Conservation (phyloP, 2,888 invertebrate genomes). For the Metopia argyrocephala region DNA sequence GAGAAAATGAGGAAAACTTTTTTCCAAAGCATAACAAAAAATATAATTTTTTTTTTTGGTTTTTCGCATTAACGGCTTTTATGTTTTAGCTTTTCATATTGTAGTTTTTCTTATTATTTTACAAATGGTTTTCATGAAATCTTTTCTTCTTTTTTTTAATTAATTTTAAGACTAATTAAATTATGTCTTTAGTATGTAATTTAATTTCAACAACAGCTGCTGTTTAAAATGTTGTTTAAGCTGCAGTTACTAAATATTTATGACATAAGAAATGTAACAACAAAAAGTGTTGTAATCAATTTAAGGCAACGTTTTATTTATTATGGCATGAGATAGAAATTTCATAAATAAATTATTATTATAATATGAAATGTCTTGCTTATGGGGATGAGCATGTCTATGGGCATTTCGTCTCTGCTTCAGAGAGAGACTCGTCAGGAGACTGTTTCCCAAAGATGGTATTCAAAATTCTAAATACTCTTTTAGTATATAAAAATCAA, state of each 20-base stretch:
- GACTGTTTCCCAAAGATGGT: too few relatives aligned
- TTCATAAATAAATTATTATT: too few relatives aligned
- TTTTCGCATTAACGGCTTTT: conserved; percentile 11
- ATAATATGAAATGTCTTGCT: too few relatives aligned
- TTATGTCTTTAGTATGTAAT: conserved; percentile 47
- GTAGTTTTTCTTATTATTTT: too few relatives aligned
- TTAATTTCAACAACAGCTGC: neutral
- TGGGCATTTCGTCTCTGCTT: too few relatives aligned
- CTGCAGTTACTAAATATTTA: conserved; percentile 43
- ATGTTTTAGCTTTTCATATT: neutral
- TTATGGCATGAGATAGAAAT: too few relatives aligned
- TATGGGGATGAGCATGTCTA: too few relatives aligned
- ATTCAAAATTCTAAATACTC: too few relatives aligned
- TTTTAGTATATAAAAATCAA: too few relatives aligned
- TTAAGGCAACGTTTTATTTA: conserved; percentile 34
- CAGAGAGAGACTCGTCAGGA: too few relatives aligned
- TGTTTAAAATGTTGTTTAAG: neutral
- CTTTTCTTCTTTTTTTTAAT: conserved; percentile 26
- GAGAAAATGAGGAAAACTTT: neutral
- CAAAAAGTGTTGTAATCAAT: conserved; percentile 6
- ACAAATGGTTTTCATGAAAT: too few relatives aligned
- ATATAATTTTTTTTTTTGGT: conserved; percentile 16
- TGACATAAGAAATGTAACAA: conserved; percentile 38
- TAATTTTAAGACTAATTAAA: conserved; percentile 48
- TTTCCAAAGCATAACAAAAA: neutral